These are phyloP conservation scores for Podargus strigoides DNA, from an alignment of 2,797 vertebrate species.

Conservation along the genomic window DNA sequence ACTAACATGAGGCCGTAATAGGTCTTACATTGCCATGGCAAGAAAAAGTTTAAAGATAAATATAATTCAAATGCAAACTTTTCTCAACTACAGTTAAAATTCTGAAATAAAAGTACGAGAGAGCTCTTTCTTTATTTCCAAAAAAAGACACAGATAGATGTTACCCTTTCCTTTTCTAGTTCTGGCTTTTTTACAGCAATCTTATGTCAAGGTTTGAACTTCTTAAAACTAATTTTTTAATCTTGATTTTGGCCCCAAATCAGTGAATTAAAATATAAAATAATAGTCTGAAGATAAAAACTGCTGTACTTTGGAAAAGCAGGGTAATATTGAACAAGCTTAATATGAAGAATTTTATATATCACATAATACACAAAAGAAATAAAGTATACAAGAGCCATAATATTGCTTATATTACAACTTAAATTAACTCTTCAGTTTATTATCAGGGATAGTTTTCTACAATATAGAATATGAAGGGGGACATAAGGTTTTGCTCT, in stretches of 20 bases:
- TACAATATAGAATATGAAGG: neutral
- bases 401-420: conserved; percentile 26
- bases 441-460: neutral
- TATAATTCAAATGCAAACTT: conserved; percentile 1
- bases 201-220: neutral
- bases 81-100: neutral
- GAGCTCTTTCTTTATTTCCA: conserved; percentile 52
- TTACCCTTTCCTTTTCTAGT: neutral
- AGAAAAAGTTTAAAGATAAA: neutral
- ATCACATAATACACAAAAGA: conserved; percentile 13
- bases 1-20: conserved; percentile 46
- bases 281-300: neutral
- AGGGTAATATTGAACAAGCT: conserved; percentile 41
- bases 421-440: conserved; percentile 21
- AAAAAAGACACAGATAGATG: neutral
- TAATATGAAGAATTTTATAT: conserved; percentile 16
- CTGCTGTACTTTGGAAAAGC: neutral
- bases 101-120: conserved; percentile 31
- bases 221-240: neutral
- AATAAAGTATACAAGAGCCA: conserved; percentile 2
- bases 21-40: neutral
- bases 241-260: neutral
- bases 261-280: neutral
- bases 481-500: neutral
- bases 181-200: neutral